Evolutionary conservation across 2,797 vertebrate species (phyloP), one percentile per base, ranked within the genome.

Genomic region (Pipistrellus pygmaeus): DNA sequence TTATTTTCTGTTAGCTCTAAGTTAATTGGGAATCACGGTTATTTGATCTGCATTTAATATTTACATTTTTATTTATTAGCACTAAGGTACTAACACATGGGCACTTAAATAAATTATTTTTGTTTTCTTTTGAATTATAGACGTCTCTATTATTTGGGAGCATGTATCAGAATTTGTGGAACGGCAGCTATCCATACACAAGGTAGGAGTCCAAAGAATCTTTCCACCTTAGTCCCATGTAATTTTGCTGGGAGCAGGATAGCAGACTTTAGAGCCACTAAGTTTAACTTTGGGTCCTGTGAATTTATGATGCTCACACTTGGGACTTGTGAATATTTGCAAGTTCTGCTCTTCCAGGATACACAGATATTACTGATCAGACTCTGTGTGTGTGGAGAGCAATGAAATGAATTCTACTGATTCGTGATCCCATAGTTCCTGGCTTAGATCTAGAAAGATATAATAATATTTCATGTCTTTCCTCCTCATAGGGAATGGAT

Each of bases 101-200:
- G 14, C 89, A 38, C 23, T 86, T 80, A 77, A 41, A 75, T 60
- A 89, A 83, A 80, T 84, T 48, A 89, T 82, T 96, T 85, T 83
- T 91, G 11, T 1, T 96, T 95, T 93, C 7, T 14, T 84, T 94
- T 96, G 48, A 25, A 64, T 97, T 97, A 94, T 96, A 99, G 98
- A 99, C 93, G 97, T 99, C 48, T 95, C 96, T 76, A 71, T 86
- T 66, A 98, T 99, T 95, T 99, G 99, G 99, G 97, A 68, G 32
- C 95, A 97, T 68, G 98, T 99, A 64, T 98, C 98, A 1, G 94
- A 97, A 32, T 98, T 98, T 88, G 98, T 98, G 89, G 94, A 98
- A 96, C 95, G 85, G 55, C 98, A 99, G 76, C 97, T 98, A 96
- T 92, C 96, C 4, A 90, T 97, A 90, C 97, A 98, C 46, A 99